These are phyloP conservation scores for Amphiprion ocellaris DNA, from an alignment of 2,113 vertebrate species.

Conservation along the genomic window DNA sequence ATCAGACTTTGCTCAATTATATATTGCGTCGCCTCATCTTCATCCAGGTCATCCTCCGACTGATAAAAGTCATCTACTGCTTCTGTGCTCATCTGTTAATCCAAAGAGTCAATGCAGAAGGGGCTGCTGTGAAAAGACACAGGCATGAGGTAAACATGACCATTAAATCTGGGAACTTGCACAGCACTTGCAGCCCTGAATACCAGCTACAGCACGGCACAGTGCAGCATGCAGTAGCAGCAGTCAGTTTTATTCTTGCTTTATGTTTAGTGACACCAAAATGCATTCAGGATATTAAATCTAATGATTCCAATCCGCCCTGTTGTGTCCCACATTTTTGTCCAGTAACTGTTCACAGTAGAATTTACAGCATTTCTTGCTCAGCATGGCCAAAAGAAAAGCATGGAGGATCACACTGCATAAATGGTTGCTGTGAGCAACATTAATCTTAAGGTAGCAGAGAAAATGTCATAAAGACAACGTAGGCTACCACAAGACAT, in stretches of 20 bases:
- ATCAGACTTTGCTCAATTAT: constrained; percentile 92
- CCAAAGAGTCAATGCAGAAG: constrained; percentile 24
- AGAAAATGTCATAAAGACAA: not conserved
- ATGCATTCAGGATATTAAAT: not conserved
- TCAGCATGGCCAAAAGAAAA: not conserved
- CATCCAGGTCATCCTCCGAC: constrained; percentile 86
- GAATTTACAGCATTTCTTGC: not conserved
- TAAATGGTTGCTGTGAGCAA: not conserved
- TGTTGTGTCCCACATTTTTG: not conserved
- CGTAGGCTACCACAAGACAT: not conserved
- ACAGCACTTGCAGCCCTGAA: constrained; percentile 25
- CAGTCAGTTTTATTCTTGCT: not conserved
- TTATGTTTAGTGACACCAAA: not conserved
- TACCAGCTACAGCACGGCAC: not conserved
- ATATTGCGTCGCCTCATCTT: constrained; percentile 89
- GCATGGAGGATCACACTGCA: not conserved
- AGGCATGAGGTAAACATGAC: constrained; percentile 35
- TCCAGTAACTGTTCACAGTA: not conserved
- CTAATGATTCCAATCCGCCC: not conserved
- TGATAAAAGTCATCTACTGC: constrained; percentile 73
- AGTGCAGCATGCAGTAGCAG: not conserved
- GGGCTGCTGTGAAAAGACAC: constrained; percentile 20
- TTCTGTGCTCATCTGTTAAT: constrained; percentile 69
- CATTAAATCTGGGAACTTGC: constrained; percentile 19
- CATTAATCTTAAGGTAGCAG: not conserved